Conservation (phyloP, 2,888 invertebrate species). For the Emmelina monodactyla region DNA sequence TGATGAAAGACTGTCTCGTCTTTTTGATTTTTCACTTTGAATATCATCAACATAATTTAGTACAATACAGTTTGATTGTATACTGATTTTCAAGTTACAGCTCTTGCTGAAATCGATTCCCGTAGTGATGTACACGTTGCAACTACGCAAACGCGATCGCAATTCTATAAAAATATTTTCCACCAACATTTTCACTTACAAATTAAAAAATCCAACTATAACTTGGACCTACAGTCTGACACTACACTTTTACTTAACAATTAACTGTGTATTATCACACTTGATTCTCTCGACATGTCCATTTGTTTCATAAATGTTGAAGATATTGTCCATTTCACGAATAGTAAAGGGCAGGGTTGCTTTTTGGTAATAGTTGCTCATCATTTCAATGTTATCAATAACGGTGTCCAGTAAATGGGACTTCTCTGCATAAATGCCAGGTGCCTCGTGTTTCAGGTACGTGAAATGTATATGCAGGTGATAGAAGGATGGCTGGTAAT, state of each 20-base stretch:
- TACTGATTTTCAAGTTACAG: slow-evolving; percentile 52
- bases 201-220: slow-evolving; percentile 16
- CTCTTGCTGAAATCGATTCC: slow-evolving; percentile 45
- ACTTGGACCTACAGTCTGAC: slow-evolving; percentile 17
- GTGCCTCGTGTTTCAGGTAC: slow-evolving; percentile 78
- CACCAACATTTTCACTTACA: slow-evolving; percentile 44
- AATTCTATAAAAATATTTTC: slow-evolving; percentile 67
- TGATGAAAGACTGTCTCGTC: slow-evolving; percentile 51
- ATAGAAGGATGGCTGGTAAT: slow-evolving; percentile 97
- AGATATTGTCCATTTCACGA: slow-evolving; percentile 78
- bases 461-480: slow-evolving; percentile 96
- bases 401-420: slow-evolving; percentile 89
- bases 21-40: slow-evolving; percentile 21
- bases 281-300: slow-evolving; percentile 56
- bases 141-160: slow-evolving; percentile 65
- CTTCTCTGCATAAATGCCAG: slow-evolving; percentile 84
- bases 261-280: slow-evolving; percentile 26
- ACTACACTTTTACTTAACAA: slow-evolving; percentile 31
- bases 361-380: slow-evolving; percentile 83
- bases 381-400: slow-evolving; percentile 87
- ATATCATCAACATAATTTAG: slow-evolving; percentile 43
- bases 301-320: slow-evolving; percentile 68
- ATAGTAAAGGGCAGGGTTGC: slow-evolving; percentile 83
- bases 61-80: slow-evolving; percentile 50
- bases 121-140: slow-evolving; percentile 66